A percentile compares a stretch with the other conserved stretches of the same genome.
phyloP scores from a whole-genome alignment of 2,113 vertebrate species.

The Calidris pygmaea region DNA sequence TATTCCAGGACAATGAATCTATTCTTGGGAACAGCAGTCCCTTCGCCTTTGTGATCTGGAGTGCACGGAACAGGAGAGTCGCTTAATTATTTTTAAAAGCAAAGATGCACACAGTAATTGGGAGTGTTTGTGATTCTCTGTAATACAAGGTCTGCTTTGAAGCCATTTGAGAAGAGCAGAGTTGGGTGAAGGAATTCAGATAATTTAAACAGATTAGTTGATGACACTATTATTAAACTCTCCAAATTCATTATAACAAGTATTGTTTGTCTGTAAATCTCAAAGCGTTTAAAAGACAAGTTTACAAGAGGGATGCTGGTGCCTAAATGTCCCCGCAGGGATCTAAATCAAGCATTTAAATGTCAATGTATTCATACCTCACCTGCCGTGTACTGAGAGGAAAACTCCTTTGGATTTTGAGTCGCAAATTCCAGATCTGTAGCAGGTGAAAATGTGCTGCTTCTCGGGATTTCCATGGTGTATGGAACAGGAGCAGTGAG shows the following conservation, averaged over 20 bases:
- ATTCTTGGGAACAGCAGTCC: not conserved
- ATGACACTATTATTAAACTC: conserved; percentile 56
- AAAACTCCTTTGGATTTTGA: not conserved
- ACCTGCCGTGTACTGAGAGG: not conserved
- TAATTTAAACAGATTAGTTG: conserved; percentile 45
- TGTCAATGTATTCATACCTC: conserved; percentile 58
- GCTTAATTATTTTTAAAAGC: not conserved
- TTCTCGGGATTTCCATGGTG: not conserved
- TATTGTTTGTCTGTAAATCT: conserved; percentile 53
- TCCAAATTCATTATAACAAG: conserved; percentile 47
- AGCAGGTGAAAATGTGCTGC: not conserved
- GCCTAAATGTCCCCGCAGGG: conserved; percentile 17
- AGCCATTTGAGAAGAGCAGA: not conserved
- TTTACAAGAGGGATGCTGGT: conserved; percentile 37
- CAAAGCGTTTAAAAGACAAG: conserved; percentile 20
- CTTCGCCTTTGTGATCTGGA: conserved; percentile 26
- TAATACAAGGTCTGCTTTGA: not conserved
- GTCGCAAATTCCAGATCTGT: not conserved
- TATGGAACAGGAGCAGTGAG: not conserved
- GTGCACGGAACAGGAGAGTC: not conserved
- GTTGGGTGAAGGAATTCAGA: not conserved
- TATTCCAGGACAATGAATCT: not conserved
- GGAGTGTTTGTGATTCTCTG: not conserved
- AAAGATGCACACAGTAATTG: not conserved
- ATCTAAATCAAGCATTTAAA: conserved; percentile 48